phyloP scores from a whole-genome alignment of 2,888 invertebrate species.

The Cantharis rufa region DNA sequence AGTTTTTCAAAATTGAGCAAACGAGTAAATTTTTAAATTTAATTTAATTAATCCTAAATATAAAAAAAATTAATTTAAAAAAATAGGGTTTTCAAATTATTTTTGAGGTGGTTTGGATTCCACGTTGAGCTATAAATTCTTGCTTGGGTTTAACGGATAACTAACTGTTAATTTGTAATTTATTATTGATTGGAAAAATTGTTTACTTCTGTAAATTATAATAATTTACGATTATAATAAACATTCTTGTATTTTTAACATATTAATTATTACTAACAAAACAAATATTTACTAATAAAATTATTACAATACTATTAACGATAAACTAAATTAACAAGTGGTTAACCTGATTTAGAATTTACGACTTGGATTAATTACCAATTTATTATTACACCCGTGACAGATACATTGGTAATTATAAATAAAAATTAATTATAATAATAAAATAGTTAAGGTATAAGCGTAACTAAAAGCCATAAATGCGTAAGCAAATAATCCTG shows the following conservation, averaged over 20 bases:
- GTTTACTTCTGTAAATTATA: no score
- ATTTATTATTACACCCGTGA: background rate
- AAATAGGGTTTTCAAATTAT: no score
- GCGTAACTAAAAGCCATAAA: background rate
- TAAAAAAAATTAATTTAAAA: no score
- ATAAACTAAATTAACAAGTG: background rate
- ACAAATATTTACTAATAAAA: background rate
- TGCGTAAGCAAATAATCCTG: background rate
- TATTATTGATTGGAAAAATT: no score
- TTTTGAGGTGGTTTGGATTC: no score
- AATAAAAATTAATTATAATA: background rate
- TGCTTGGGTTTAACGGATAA: no score
- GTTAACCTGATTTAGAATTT: background rate
- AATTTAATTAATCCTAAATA: no score
- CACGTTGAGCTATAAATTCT: no score
- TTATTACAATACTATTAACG: background rate
- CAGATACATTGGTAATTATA: slow-evolving; percentile 1
- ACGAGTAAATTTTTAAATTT: no score
- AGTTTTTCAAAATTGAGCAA: no score
- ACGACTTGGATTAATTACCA: background rate
- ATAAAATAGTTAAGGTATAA: background rate
- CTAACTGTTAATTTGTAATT: no score
- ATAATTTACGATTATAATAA: background rate
- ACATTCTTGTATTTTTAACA: background rate
- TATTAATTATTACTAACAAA: background rate